phyloP scores from a whole-genome alignment of 2,797 vertebrate genomes.

The Danio albolineatus region DNA sequence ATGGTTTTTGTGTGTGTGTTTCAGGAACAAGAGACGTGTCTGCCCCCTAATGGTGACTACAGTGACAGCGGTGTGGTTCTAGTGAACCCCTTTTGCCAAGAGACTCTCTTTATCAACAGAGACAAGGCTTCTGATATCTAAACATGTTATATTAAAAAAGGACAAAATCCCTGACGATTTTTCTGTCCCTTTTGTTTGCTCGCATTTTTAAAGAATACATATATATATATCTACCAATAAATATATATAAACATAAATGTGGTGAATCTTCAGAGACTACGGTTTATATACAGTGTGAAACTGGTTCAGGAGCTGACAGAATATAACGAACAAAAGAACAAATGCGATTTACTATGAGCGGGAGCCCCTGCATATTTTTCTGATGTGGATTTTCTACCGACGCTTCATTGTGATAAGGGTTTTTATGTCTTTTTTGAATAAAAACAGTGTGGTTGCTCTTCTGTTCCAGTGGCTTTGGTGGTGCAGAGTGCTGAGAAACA shows the following conservation, averaged over 20 bases:
- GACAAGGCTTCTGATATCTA: constrained; percentile 93
- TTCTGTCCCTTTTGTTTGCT: constrained; percentile 62
- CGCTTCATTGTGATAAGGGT: constrained; percentile 83
- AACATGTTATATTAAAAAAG: constrained; percentile 71
- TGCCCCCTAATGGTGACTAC: constrained; percentile 96
- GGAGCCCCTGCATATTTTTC: constrained; percentile 87
- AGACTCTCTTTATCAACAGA: constrained; percentile 92
- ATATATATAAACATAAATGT: constrained; percentile 69
- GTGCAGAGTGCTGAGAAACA: constrained; percentile 69
- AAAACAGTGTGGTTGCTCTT: constrained; percentile 75
- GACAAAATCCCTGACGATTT: constrained; percentile 78
- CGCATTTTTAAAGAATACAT: constrained; percentile 76
- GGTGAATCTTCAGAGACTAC: constrained; percentile 89
- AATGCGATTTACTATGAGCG: constrained; percentile 76
- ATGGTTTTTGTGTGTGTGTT: constrained; percentile 57
- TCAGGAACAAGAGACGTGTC: constrained; percentile 88
- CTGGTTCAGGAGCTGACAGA: constrained; percentile 81
- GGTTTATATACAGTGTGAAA: constrained; percentile 86
- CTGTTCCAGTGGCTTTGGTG: constrained; percentile 73
- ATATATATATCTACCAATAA: neutral
- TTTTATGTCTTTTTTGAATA: constrained; percentile 85
- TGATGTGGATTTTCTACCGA: constrained; percentile 87
- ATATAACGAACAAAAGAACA: constrained; percentile 81
- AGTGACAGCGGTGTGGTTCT: constrained; percentile 93
- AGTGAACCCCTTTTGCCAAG: constrained; percentile 98